A percentile compares a stretch with the other conserved stretches of the same genome.
Conservation (phyloP, 2,113 vertebrate species). For the Sinocyclocheilus rhinocerous region DNA sequence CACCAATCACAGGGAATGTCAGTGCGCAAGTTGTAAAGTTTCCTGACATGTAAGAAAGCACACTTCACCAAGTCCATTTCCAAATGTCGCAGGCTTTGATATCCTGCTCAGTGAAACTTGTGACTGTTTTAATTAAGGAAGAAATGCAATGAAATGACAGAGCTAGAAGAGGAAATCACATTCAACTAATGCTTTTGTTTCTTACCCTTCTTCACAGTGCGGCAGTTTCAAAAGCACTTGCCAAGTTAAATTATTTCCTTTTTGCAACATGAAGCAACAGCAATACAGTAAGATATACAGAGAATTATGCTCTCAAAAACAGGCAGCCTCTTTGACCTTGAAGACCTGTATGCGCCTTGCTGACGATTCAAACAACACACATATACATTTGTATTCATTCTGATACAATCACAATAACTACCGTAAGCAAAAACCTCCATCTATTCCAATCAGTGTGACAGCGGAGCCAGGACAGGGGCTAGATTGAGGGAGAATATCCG, state of each 20-base stretch:
- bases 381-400: conserved; percentile 56
- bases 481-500: conserved; percentile 50
- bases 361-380: conserved; percentile 36
- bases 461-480: conserved; percentile 44
- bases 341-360: conserved; percentile 1
- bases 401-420: conserved; percentile 36
- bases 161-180: conserved; percentile 66
- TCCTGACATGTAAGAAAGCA: conserved; percentile 34
- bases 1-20: background rate
- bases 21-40: conserved; percentile 36
- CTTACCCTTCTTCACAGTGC: conserved; percentile 67
- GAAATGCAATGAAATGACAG: conserved; percentile 71
- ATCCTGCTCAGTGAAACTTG: conserved; percentile 73
- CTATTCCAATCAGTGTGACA: conserved; percentile 58
- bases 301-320: background rate
- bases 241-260: background rate
- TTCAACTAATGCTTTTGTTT: conserved; percentile 66
- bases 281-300: conserved; percentile 2
- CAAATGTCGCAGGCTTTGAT: conserved; percentile 70
- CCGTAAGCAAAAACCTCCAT: conserved; percentile 52
- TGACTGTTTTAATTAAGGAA: conserved; percentile 76
- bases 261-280: background rate
- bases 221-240: conserved; percentile 58
- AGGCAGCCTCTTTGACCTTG: conserved; percentile 43
- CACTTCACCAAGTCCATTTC: conserved; percentile 66